Percentiles rank a stretch among this genome's conserved stretches.
phyloP scores from a whole-genome alignment of 92 coral and sea anemone species.

The Metridium senile region DNA sequence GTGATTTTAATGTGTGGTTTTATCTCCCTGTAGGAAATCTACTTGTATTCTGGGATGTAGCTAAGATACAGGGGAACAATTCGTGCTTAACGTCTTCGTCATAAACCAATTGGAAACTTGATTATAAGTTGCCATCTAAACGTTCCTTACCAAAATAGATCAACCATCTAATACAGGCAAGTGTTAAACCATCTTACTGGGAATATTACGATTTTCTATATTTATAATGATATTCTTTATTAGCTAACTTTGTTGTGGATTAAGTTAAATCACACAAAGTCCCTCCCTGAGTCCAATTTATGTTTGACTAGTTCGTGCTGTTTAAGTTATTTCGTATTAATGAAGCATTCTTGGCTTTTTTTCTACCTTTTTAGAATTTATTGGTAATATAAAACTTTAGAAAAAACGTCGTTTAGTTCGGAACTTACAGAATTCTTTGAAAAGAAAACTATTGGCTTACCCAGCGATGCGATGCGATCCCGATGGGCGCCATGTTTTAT shows the following conservation, averaged over 20 bases:
- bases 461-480: conserved; percentile 1
- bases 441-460: neutral
- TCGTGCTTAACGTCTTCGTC: neutral
- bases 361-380: neutral
- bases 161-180: conserved; percentile 25
- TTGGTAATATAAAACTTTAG: conserved; percentile 3
- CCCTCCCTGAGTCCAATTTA: neutral
- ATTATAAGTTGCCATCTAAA: neutral
- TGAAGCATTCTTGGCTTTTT: too few species aligned
- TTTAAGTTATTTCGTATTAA: neutral
- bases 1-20: conserved; percentile 10
- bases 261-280: neutral
- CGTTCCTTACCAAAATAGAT: conserved; percentile 17
- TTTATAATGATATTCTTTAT: neutral
- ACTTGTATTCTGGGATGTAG: conserved; percentile 6
- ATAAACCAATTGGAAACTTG: neutral
- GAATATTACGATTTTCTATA: neutral
- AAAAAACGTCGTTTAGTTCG: neutral
- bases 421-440: conserved; percentile 1
- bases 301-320: neutral
- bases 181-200: neutral
- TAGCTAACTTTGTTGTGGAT: neutral
- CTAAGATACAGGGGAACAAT: conserved; percentile 2
- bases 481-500: conserved; percentile 8
- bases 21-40: conserved; percentile 16